Percentiles rank a stretch among this genome's conserved stretches.
Conservation (phyloP, 37 sponge, comb jelly and placozoan genomes). For the Aplysina aerophoba region DNA sequence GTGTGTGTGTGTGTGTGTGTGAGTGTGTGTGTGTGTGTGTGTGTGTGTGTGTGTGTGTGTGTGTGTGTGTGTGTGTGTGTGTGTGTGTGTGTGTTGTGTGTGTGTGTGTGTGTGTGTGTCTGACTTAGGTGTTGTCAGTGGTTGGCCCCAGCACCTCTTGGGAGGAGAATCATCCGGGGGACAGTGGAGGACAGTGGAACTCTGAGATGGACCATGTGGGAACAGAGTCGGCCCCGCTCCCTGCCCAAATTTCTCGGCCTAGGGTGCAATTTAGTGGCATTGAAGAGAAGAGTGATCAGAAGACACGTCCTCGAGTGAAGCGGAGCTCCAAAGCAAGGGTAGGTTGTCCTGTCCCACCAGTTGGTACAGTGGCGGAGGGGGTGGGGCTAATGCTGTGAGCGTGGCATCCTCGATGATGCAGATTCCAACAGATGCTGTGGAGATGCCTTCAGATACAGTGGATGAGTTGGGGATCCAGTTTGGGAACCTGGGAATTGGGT, state of each 20-base stretch:
- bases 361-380: background rate
- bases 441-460: conserved; percentile 25
- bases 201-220: too few relatives aligned
- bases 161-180: too few relatives aligned
- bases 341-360: background rate
- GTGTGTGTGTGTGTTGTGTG: too few relatives aligned
- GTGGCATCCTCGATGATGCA: background rate
- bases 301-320: background rate
- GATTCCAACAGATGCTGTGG: conserved; percentile 28
- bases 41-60: too few relatives aligned
- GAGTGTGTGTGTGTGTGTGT: too few relatives aligned
- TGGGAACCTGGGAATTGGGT: conserved; percentile 32
- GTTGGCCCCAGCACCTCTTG: too few relatives aligned
- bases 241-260: background rate
- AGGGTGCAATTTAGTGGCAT: conserved; percentile 25
- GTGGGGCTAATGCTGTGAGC: background rate
- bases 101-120: too few relatives aligned
- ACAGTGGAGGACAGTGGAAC: too few relatives aligned
- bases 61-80: too few relatives aligned
- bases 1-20: too few relatives aligned
- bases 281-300: conserved; percentile 2
- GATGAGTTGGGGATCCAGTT: conserved; percentile 23
- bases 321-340: background rate
- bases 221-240: too few relatives aligned
- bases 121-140: too few relatives aligned